Base-by-base conservation (phyloP, 2,113 vertebrate species). In the Rhombomys opimus region DNA sequence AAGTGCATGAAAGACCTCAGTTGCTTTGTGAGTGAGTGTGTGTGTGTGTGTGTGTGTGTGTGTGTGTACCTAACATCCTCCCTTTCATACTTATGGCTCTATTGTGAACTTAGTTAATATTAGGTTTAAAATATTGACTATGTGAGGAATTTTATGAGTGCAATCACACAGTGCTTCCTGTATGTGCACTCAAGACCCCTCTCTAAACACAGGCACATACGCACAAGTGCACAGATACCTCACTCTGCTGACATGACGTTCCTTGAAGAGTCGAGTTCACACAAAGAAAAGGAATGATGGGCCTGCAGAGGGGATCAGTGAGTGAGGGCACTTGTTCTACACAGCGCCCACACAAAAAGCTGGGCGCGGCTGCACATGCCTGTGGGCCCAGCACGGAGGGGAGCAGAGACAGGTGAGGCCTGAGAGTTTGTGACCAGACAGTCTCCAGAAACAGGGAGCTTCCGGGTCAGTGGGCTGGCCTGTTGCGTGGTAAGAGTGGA, bases 61-160 rank as follows among this genome's bases (percentile, higher is more conserved):
- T 22, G 35, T 25, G 54, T 23, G 35, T 22, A 12, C 54, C 54
- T 82, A 59, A 82, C 25, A 25, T 38, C 54, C 35, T 59, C 54
- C 80, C 35, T 65, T 30, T 68, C 35, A 46, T 46, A 50, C n/a
- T 93, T 41, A 61, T 46, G 80, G 20, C 10, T 54, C 52, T 70
- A 82, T 81, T 89, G 38, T 63, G 54, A 95, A 84, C 23, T 35
- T 70, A 77, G n/a, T 77, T 73, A 61, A 82, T 82, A 63, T 68
- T 52, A 65, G 57, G 59, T 38, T 27, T 32, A n/a, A 41, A 22
- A 7, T 67, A 85, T 80, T 73, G 32, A 85, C 68, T 67, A 9
- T 54, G 50, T 52, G 12, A 80, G 25, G 8, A 54, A 68, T n/a
- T 41, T 68, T 11, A 35, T 67, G 78, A 90, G 27, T 90, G 17